A percentile compares a stretch with the other conserved stretches of the same genome.
These are phyloP conservation scores for Heliconius congener DNA, from an alignment of 1,140 invertebrate genomes.

Conservation along the genomic window DNA sequence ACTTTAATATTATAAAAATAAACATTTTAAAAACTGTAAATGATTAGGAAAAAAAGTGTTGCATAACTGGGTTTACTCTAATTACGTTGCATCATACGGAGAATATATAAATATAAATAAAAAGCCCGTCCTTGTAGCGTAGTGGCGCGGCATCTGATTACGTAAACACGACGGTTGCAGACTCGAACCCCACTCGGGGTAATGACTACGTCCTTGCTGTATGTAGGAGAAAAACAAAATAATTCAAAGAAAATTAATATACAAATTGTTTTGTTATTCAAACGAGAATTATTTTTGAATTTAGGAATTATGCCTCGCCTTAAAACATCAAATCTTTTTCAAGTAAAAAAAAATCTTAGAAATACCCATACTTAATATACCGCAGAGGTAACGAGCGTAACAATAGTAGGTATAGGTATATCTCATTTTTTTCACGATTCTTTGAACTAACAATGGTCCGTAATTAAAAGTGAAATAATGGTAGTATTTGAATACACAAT, in stretches of 20 bases:
- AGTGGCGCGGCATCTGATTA: no score
- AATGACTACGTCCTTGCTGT: no score
- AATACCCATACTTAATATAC: conserved; percentile 15
- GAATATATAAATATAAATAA: no score
- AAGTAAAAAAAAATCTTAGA: background rate
- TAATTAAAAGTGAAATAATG: conserved; percentile 39
- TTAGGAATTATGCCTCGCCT: background rate
- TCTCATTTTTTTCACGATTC: conserved; percentile 26
- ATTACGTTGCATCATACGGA: no score
- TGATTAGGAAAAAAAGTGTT: background rate
- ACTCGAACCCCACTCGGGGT: background rate
- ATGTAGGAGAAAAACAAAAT: no score
- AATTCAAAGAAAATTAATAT: no score
- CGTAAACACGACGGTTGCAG: background rate
- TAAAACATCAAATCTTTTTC: background rate
- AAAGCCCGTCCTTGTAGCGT: no score
- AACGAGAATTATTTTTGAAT: no score
- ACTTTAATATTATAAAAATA: no score
- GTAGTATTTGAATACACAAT: conserved; percentile 36
- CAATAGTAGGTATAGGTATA: conserved; percentile 18
- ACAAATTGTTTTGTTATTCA: no score
- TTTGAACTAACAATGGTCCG: conserved; percentile 33
- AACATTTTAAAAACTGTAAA: no score
- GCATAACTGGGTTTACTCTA: background rate
- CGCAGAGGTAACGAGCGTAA: conserved; percentile 27